Evolutionary conservation across 1,140 invertebrate genomes (phyloP), one percentile per base, ranked within the genome.

Genomic region (Sycophila sp.): DNA sequence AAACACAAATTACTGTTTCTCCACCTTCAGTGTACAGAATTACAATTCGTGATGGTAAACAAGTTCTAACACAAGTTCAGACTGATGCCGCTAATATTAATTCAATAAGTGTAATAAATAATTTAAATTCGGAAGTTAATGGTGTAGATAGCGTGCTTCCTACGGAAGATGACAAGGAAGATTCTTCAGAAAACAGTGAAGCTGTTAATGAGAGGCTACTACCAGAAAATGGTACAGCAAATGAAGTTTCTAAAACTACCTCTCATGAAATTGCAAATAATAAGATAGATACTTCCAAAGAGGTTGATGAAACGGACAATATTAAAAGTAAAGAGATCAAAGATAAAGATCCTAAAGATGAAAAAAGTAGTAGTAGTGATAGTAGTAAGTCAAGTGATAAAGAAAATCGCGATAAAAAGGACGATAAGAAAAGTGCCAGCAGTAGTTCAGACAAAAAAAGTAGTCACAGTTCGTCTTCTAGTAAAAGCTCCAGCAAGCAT

Each of bases 1-100:
- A 71, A 66, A 8, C 38, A 64, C 69, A 66, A 51, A 51, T 36
- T 34, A 22, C 32, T 26, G 19, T 45, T 55, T 63, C 68, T 26
- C 24, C 55, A 53, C 42, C 69, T 24, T 79, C 81, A 36, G 87
- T 89, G 69, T 89, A 88, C 76, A 94, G 93, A 86, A 90, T 93
- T 75, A 89, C 90, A 32, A 87, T 93, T 71, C 89, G 91, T 75
- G 92, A 93, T 86, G 92, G 92, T 10, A 92, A 92, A 82, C 89
- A 92, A 80, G 87, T 92, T 47, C 83, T 93, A 69, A 90, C 90
- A 7, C 90, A 92, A 85, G 86, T 92, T 58, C 87, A 87, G 17
- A 81, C 85, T 15, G 82, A 85, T 62, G 77, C 78, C 30, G 32
- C 76, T 4, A 82, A 83, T 68, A 78, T 80, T 72, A 80, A 75